A percentile compares a stretch with the other conserved stretches of the same genome.
phyloP scores from a whole-genome alignment of 2,113 vertebrate genomes.

The Alectura lathami region DNA sequence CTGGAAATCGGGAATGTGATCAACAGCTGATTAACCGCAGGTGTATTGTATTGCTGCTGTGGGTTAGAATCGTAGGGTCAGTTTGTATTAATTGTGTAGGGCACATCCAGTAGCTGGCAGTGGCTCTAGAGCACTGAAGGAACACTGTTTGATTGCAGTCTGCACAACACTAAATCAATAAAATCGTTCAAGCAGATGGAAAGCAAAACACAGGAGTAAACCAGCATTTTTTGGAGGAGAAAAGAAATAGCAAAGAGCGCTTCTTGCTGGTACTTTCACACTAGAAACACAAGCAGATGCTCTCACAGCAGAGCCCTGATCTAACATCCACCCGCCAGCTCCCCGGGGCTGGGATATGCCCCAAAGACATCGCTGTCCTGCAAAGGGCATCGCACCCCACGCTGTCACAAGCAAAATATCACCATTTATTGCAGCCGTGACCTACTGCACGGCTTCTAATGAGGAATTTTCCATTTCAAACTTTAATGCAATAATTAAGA shows the following conservation, averaged over 20 bases:
- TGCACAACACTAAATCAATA: conserved; percentile 38
- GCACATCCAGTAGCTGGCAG: background rate
- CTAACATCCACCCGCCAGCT: conserved; percentile 23
- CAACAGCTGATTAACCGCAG: background rate
- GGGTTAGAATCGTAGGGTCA: background rate
- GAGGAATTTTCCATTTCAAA: conserved; percentile 69
- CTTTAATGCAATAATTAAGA: conserved; percentile 69
- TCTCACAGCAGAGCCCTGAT: conserved; percentile 16
- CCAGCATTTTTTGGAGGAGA: background rate
- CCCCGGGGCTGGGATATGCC: conserved; percentile 21
- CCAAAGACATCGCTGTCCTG: background rate
- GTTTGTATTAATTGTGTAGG: background rate
- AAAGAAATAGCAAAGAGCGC: background rate
- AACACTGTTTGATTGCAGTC: conserved; percentile 24
- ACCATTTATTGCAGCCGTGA: conserved; percentile 36
- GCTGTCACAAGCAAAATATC: conserved; percentile 18
- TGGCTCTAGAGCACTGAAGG: background rate
- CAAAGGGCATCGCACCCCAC: conserved; percentile 39
- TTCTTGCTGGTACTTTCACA: background rate
- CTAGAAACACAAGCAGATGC: conserved; percentile 24
- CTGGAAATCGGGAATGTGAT: background rate
- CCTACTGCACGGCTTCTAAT: conserved; percentile 28
- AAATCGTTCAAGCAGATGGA: conserved; percentile 45
- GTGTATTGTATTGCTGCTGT: background rate
- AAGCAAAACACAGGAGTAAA: conserved; percentile 8